Percentiles rank a stretch among this genome's conserved stretches.
These are phyloP conservation scores for Heteromyza rotundicornis DNA, from an alignment of 2,888 invertebrate genomes.

Conservation along the genomic window DNA sequence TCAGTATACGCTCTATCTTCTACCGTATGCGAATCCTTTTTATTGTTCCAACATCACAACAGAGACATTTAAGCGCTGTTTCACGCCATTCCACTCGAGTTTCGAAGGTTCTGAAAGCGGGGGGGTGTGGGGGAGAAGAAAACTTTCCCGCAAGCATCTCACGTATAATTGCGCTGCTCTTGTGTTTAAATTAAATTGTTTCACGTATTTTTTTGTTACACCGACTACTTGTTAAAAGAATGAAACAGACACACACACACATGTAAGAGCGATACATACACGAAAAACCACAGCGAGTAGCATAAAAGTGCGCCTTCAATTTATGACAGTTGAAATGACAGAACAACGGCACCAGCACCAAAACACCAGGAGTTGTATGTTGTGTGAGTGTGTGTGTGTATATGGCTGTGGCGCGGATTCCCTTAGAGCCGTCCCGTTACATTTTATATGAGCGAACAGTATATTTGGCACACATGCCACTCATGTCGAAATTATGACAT, in stretches of 20 bases:
- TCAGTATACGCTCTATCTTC: too few species aligned
- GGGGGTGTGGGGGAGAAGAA: too few species aligned
- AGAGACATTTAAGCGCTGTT: not conserved
- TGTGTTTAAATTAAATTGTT: conserved; percentile 32
- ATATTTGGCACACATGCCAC: not conserved
- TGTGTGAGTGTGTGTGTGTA: too few species aligned
- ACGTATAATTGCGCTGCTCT: conserved; percentile 31
- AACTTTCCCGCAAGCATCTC: conserved; percentile 25
- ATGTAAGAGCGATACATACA: not conserved
- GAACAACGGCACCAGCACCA: not conserved
- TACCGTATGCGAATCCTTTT: too few species aligned
- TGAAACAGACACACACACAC: not conserved
- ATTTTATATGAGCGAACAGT: too few species aligned
- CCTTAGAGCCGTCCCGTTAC: too few species aligned
- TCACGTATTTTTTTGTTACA: conserved; percentile 23
- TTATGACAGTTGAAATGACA: conserved; percentile 35
- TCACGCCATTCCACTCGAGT: not conserved
- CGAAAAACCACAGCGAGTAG: not conserved
- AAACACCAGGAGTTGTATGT: not conserved
- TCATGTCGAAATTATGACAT: conserved; percentile 6
- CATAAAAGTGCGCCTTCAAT: conserved; percentile 31
- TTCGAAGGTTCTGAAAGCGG: too few species aligned
- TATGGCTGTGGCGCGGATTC: too few species aligned
- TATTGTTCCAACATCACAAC: not conserved
- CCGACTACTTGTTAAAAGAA: too few species aligned